Conservation (phyloP, 2,113 vertebrate genomes). For the Alosa alosa region DNA sequence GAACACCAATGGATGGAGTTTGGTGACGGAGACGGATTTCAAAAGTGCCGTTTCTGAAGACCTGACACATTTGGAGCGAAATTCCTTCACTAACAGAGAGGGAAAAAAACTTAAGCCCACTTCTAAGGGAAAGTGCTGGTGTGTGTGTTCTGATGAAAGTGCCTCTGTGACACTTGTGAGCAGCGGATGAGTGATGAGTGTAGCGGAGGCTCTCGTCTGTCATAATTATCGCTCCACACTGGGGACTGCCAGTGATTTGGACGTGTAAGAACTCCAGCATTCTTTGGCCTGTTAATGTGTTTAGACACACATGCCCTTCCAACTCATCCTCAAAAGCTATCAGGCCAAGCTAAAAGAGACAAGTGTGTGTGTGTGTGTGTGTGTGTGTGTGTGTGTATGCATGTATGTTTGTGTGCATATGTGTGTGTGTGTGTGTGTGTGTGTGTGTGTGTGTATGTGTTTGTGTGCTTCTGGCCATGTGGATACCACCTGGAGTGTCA, state of each 20-base stretch:
- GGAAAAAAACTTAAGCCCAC: slow-evolving; percentile 5
- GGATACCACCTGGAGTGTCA: neutral
- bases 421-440: neutral
- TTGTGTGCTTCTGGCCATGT: neutral
- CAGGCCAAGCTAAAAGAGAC: too few relatives aligned
- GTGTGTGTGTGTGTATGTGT: neutral
- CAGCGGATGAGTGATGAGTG: slow-evolving; percentile 11
- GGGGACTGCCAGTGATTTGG: neutral
- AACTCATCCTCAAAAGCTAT: neutral
- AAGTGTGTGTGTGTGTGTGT: slow-evolving; percentile 8
- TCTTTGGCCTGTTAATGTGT: neutral
- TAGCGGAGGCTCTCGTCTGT: neutral
- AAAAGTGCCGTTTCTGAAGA: slow-evolving; percentile 31
- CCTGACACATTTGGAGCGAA: slow-evolving; percentile 60
- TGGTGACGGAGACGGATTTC: slow-evolving; percentile 8
- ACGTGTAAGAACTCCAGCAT: neutral
- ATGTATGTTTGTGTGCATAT: neutral
- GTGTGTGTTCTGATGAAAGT: slow-evolving; percentile 7
- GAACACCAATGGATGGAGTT: neutral
- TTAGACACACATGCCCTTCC: slow-evolving; percentile 1
- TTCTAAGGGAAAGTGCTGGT: slow-evolving; percentile 16
- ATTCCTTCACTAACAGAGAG: slow-evolving; percentile 38
- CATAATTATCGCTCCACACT: neutral
- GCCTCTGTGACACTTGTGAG: neutral
- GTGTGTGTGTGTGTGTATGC: neutral